phyloP scores from a whole-genome alignment of 2,797 vertebrate species.

The Sebastes umbrosus region DNA sequence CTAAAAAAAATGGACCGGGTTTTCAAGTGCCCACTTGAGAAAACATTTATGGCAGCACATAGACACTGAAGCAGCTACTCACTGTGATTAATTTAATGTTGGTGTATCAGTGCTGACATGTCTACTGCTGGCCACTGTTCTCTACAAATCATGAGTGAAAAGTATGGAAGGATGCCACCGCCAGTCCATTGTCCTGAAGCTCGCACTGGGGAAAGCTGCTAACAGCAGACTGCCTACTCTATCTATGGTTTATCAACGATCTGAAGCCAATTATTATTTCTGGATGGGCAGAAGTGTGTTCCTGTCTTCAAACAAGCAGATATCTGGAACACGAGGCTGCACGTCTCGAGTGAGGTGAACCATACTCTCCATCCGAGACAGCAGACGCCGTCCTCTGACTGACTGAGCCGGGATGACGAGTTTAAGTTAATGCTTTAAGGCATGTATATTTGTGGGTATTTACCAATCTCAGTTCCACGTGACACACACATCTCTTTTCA shows the following conservation, averaged over 20 bases:
- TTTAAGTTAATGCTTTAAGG: constrained; percentile 41
- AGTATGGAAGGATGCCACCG: background rate
- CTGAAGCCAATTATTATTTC: constrained; percentile 51
- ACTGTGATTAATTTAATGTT: constrained; percentile 13
- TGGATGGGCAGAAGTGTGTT: constrained; percentile 7
- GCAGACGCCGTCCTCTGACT: constrained; percentile 36
- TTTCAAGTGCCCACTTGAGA: background rate
- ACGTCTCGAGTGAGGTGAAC: constrained; percentile 52
- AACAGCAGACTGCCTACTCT: background rate
- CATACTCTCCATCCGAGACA: constrained; percentile 29
- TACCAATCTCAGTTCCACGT: constrained; percentile 38
- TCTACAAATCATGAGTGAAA: constrained; percentile 19
- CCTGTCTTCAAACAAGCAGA: constrained; percentile 30
- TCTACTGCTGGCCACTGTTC: background rate
- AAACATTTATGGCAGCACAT: background rate
- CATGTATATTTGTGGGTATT: constrained; percentile 47
- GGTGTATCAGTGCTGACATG: background rate
- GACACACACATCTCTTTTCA: constrained; percentile 24
- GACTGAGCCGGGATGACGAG: constrained; percentile 38
- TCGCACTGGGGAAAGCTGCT: constrained; percentile 1
- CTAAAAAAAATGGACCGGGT: background rate
- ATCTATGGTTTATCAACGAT: constrained; percentile 32
- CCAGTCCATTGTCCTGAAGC: background rate
- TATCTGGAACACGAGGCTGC: constrained; percentile 31
- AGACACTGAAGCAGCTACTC: background rate